Evolutionary conservation across 2,113 vertebrate genomes (phyloP).

Genomic region (Ctenodactylus gundi): DNA sequence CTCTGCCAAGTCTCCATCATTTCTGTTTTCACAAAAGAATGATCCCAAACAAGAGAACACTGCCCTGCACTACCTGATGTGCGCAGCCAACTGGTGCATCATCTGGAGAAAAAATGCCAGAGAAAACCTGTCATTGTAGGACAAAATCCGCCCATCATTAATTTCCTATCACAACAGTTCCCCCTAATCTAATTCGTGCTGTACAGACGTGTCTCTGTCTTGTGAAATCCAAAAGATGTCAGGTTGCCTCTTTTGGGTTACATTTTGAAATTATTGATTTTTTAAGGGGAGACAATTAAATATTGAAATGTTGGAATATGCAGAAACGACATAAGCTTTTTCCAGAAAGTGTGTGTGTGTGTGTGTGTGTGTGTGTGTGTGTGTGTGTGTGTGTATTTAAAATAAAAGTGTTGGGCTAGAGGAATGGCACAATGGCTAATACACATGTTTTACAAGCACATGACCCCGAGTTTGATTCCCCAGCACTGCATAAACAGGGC

Average conservation of each 20-base stretch:
- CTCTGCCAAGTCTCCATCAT: conserved; percentile 52
- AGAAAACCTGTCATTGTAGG: conserved; percentile 20
- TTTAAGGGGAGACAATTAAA: not conserved
- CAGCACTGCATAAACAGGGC: too few relatives aligned
- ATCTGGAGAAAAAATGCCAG: conserved; percentile 14
- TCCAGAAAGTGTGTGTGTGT: too few relatives aligned
- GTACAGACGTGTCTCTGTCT: not conserved
- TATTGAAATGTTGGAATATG: not conserved
- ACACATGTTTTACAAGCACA: too few relatives aligned
- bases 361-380: too few relatives aligned
- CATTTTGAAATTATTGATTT: not conserved
- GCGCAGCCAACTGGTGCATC: conserved; percentile 16
- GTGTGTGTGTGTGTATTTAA: too few relatives aligned
- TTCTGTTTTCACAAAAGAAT: not conserved
- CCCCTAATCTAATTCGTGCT: not conserved
- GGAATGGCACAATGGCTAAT: too few relatives aligned
- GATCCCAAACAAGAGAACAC: not conserved
- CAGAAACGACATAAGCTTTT: too few relatives aligned
- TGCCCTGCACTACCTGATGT: conserved; percentile 56
- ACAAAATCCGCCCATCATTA: conserved; percentile 55
- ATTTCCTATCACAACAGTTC: conserved; percentile 8
- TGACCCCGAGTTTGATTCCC: too few relatives aligned
- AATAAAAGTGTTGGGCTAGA: too few relatives aligned
- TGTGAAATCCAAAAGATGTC: not conserved
- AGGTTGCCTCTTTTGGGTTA: not conserved